phyloP scores from a whole-genome alignment of 1,140 invertebrate genomes.

The Monochamus saltuarius region DNA sequence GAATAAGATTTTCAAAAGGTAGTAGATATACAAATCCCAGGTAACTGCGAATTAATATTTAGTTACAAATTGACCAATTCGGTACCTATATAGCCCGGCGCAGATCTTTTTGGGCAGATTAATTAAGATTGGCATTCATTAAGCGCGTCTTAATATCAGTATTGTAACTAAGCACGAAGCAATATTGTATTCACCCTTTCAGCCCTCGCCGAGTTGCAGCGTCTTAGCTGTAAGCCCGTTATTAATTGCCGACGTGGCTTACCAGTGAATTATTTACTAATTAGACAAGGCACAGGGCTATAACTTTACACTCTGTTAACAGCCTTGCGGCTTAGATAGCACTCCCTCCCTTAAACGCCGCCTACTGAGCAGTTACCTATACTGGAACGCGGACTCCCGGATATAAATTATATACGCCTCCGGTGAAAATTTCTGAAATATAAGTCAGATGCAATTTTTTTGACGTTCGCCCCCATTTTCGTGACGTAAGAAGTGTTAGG shows the following conservation, averaged over 20 bases:
- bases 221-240: conserved; percentile 41
- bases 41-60: too few species aligned
- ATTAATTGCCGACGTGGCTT: conserved; percentile 52
- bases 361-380: too few species aligned
- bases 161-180: background rate
- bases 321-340: conserved; percentile 22
- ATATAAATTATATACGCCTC: too few species aligned
- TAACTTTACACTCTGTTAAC: conserved; percentile 46
- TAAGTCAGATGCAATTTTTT: too few species aligned
- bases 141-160: background rate
- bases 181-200: conserved; percentile 28
- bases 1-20: too few species aligned
- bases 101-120: background rate
- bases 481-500: too few species aligned
- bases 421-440: too few species aligned
- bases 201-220: conserved; percentile 34
- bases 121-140: conserved; percentile 1
- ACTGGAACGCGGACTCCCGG: too few species aligned
- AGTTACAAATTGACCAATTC: too few species aligned
- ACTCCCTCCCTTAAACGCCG: background rate
- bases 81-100: too few species aligned
- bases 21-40: too few species aligned
- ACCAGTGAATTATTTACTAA: conserved; percentile 53
- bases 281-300: conserved; percentile 50
- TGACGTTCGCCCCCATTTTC: too few species aligned